These are phyloP conservation scores for Tenthredo mesomela DNA, from an alignment of 2,888 invertebrate species.

Conservation along the genomic window DNA sequence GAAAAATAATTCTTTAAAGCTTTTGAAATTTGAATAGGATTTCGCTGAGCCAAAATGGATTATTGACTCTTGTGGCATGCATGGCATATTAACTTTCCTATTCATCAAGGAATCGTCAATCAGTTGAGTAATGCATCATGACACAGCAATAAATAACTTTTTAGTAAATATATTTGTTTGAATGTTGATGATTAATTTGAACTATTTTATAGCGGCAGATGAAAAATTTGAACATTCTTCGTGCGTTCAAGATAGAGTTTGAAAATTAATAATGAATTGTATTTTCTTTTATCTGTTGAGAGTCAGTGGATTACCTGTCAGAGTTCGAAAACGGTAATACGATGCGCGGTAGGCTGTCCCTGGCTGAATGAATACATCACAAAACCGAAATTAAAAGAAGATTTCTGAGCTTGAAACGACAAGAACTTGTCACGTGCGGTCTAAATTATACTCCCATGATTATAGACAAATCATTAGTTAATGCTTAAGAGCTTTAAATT, in stretches of 20 bases:
- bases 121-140: background rate
- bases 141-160: constrained; percentile 9
- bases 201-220: background rate
- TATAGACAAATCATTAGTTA: background rate
- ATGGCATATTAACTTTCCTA: background rate
- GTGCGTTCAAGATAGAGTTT: background rate
- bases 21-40: background rate
- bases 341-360: background rate
- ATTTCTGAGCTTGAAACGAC: background rate
- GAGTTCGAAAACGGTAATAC: constrained; percentile 1
- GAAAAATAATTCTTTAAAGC: background rate
- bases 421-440: background rate
- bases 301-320: constrained; percentile 26
- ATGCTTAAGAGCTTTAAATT: background rate
- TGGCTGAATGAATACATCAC: constrained; percentile 18
- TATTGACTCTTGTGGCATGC: background rate
- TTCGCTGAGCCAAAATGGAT: background rate
- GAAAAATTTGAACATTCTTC: background rate
- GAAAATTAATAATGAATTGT: background rate
- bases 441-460: background rate
- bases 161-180: background rate
- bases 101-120: background rate
- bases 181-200: background rate
- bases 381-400: background rate
- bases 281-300: background rate